phyloP scores from a whole-genome alignment of 2,113 vertebrate species.

The Neolamprologus sp. region DNA sequence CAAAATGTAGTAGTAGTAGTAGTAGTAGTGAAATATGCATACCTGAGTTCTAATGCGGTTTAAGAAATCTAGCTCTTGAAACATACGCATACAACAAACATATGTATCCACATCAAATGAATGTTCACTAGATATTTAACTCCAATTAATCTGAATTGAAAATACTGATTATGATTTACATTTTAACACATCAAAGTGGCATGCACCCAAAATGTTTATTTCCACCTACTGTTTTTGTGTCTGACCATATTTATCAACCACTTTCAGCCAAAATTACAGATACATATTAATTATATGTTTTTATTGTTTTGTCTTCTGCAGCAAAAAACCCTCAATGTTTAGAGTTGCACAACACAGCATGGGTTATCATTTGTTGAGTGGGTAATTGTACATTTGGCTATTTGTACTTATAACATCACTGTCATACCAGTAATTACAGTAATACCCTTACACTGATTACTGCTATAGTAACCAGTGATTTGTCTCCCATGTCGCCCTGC shows the following conservation, averaged over 20 bases:
- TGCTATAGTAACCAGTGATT: not conserved
- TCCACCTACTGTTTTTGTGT: not conserved
- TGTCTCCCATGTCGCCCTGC: not conserved
- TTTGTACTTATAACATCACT: conserved; percentile 1
- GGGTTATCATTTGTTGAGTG: not conserved
- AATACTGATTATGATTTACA: not conserved
- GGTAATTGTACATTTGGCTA: conserved; percentile 16
- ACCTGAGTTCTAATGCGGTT: not conserved
- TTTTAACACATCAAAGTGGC: not conserved
- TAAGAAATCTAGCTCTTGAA: not conserved
- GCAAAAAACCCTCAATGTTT: not conserved
- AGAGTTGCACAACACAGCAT: not conserved
- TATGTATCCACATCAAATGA: not conserved
- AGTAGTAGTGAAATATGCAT: not conserved
- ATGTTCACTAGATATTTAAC: not conserved
- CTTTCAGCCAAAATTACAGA: not conserved
- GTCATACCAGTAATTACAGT: conserved; percentile 5
- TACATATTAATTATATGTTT: not conserved
- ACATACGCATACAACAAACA: not conserved
- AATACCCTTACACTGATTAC: not conserved
- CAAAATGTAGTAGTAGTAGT: not conserved
- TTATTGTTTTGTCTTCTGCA: not conserved
- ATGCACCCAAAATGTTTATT: not conserved
- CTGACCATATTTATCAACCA: not conserved
- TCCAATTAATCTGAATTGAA: not conserved